These are phyloP conservation scores for Drosophila silvestris DNA, from an alignment of 2,888 invertebrate species.

Conservation along the genomic window DNA sequence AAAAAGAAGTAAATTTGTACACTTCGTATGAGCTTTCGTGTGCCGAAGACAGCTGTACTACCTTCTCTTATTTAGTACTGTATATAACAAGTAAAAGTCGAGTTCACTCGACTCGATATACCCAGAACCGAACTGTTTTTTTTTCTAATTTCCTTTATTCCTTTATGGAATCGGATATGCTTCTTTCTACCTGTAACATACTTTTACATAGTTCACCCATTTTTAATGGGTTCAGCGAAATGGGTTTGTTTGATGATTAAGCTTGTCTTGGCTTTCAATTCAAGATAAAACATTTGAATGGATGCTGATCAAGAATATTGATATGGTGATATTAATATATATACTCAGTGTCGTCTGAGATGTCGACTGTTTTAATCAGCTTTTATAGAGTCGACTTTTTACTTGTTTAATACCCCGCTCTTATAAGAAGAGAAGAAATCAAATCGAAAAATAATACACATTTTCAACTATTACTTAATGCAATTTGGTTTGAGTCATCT, in stretches of 20 bases:
- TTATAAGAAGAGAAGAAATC: background rate
- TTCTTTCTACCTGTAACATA: too few relatives aligned
- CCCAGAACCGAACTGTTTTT: too few relatives aligned
- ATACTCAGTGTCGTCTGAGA: too few relatives aligned
- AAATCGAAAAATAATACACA: background rate
- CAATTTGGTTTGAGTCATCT: background rate
- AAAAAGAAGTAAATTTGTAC: background rate
- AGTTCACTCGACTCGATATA: too few relatives aligned
- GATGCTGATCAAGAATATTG: background rate
- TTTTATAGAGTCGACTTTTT: background rate
- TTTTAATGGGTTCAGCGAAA: too few relatives aligned
- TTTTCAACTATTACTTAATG: background rate
- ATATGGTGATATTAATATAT: background rate
- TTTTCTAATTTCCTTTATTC: too few relatives aligned
- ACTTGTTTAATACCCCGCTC: accelerated
- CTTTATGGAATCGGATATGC: too few relatives aligned
- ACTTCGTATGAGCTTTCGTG: background rate
- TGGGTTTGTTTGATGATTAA: background rate
- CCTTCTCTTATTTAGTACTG: too few relatives aligned
- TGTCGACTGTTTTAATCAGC: background rate
- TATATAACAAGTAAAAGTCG: background rate
- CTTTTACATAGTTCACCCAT: too few relatives aligned
- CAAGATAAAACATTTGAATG: background rate
- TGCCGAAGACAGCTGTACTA: too few relatives aligned
- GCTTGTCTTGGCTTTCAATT: background rate